Base-by-base conservation (phyloP, 1,140 invertebrate species). In the Rhagoletis zephyria region DNA sequence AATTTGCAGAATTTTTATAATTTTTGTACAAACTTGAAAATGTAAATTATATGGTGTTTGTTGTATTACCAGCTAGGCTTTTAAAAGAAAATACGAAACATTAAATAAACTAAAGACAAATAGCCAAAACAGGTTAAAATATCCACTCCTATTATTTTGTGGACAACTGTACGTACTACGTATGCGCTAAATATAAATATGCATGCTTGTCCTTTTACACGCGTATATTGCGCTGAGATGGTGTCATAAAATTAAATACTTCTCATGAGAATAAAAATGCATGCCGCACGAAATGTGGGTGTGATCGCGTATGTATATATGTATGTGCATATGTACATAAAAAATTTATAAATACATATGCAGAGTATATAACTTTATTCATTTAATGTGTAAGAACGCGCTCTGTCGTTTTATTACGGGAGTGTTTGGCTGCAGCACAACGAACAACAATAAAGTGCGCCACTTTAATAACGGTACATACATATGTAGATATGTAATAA, bases 161-260 rank as follows among this genome's bases (percentile, higher is more conserved):
- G n/a, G n/a, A n/a, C n/a, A n/a, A n/a, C n/a, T n/a, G n/a, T n/a
- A n/a, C n/a, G n/a, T n/a, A n/a, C n/a, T 4, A 16, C 67, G 70
- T 40, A 87, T 10, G 14, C n/a, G 42, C 51, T 65, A 40, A 2
- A 64, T 42, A 3, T 70, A 48, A 14, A 40, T 70, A 48, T 74
- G 14, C 42, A 48, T 74, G 65, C 67, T 19, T 48, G 65, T 42
- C 19, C 14, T 45, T 12, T 42, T 74, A 16, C 42, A 48, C 67
- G 67, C 67, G 48, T 42, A 74, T 74, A 9, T 74, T 45, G 42
- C 42, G 12, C 10, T 48, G 64, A 65, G 85, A 45, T 65, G 61
- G 64, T 86, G 85, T 65, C 85, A 86, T 86, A 86, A 86, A 86
- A 86, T 67, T 86, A 86, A 86, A 86, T 86, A 86, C 61, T 65